phyloP scores from a whole-genome alignment of 2,797 vertebrate genomes.

The Scyliorhinus canicula region DNA sequence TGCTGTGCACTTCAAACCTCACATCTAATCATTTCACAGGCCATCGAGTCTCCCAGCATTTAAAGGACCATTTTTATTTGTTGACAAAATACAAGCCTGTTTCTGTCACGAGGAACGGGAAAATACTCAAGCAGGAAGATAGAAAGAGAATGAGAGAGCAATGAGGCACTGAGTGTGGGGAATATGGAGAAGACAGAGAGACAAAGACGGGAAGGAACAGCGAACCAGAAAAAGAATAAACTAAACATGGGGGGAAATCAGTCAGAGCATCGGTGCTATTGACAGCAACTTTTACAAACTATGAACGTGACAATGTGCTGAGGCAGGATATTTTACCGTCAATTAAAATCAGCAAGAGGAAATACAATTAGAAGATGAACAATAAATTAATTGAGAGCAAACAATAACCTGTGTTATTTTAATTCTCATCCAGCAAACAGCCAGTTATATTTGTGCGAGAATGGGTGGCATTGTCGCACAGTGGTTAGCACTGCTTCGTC shows the following conservation, averaged over 20 bases:
- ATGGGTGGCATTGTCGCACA: too few relatives aligned
- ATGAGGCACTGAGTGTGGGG: neutral
- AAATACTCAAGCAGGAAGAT: neutral
- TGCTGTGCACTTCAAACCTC: neutral
- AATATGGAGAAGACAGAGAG: neutral
- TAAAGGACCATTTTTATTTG: neutral
- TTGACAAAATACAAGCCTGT: conserved; percentile 32
- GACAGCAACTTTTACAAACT: neutral
- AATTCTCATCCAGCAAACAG: neutral
- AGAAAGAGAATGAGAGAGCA: neutral
- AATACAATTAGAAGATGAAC: neutral
- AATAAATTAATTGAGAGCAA: neutral
- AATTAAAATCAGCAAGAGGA: neutral
- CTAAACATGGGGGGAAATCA: neutral
- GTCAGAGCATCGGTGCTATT: neutral
- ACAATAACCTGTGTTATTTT: neutral
- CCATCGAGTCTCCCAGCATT: neutral
- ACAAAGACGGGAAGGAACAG: neutral
- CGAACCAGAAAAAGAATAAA: neutral
- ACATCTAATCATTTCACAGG: neutral
- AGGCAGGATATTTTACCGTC: conserved; percentile 25
- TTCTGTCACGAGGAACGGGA: neutral
- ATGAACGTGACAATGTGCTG: neutral
- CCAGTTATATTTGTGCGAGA: too few relatives aligned
- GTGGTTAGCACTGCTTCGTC: too few relatives aligned